These are phyloP conservation scores for Coptodon rendalli DNA, from an alignment of 2,113 vertebrate species.

Conservation along the genomic window DNA sequence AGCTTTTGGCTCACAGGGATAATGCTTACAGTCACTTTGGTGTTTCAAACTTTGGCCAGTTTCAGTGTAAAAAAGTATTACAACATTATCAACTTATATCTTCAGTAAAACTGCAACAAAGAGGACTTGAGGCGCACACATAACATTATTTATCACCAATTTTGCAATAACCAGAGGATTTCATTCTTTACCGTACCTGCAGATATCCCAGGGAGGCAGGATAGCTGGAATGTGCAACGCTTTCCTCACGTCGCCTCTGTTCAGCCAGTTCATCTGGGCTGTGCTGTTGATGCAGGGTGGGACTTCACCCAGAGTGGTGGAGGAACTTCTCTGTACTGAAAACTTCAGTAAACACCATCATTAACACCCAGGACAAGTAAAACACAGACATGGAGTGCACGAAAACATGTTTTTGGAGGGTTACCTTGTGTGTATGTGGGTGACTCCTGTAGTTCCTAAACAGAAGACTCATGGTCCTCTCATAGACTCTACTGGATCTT, in stretches of 20 bases:
- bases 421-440: conserved; percentile 19
- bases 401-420: not conserved
- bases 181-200: conserved; percentile 54
- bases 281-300: conserved; percentile 74
- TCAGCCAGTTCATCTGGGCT: conserved; percentile 71
- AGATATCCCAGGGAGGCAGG: conserved; percentile 70
- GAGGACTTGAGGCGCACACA: not conserved
- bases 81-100: too few species aligned
- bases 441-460: conserved; percentile 57
- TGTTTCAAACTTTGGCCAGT: not conserved
- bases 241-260: conserved; percentile 70
- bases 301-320: conserved; percentile 1
- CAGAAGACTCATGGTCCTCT: conserved; percentile 61
- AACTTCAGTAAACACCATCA: not conserved
- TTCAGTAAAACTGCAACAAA: not conserved
- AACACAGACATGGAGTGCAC: not conserved
- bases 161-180: not conserved
- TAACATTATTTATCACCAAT: not conserved
- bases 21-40: not conserved
- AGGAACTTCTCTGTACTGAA: not conserved
- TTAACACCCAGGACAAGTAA: not conserved
- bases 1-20: not conserved
- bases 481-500: conserved; percentile 26
- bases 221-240: conserved; percentile 70
- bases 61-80: not conserved